phyloP scores from a whole-genome alignment of 2,113 vertebrate genomes.

The Nothocercus julius region DNA sequence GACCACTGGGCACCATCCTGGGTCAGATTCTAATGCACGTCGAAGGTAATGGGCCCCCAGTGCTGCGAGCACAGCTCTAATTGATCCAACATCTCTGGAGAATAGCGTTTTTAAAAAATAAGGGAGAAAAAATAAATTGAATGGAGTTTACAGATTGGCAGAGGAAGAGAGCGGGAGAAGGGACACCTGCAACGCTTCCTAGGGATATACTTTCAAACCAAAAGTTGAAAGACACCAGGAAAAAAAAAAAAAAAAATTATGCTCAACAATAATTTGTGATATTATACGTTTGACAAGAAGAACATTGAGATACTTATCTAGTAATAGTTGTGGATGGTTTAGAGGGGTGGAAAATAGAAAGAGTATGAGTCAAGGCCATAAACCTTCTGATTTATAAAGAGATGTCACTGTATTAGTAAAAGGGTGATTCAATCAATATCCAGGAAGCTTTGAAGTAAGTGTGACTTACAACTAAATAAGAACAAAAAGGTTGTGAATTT shows the following conservation, averaged over 20 bases:
- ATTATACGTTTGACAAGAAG: conserved; percentile 38
- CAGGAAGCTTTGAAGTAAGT: conserved; percentile 30
- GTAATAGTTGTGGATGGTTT: conserved; percentile 31
- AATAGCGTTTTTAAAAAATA: neutral
- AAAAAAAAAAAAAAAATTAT: neutral
- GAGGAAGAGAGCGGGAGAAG: neutral
- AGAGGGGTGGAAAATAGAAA: conserved; percentile 56
- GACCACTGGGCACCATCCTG: rapidly evolving
- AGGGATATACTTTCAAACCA: neutral
- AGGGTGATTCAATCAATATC: conserved; percentile 33
- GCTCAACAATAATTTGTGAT: conserved; percentile 20
- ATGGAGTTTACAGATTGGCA: neutral
- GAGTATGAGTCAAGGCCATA: conserved; percentile 19
- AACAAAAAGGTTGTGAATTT: neutral
- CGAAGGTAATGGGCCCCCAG: neutral
- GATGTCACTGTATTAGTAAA: conserved; percentile 60
- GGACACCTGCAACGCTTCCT: neutral
- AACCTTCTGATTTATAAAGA: conserved; percentile 58
- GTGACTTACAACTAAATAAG: conserved; percentile 53
- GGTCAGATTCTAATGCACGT: neutral
- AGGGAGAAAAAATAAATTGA: neutral
- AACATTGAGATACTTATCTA: conserved; percentile 55
- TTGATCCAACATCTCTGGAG: neutral
- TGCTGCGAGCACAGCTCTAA: neutral
- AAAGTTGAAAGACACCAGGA: conserved; percentile 12